Percentiles rank a stretch among this genome's conserved stretches.
Evolutionary conservation across 2,888 invertebrate genomes (phyloP).

Genomic region (Capitulum mitella): DNA sequence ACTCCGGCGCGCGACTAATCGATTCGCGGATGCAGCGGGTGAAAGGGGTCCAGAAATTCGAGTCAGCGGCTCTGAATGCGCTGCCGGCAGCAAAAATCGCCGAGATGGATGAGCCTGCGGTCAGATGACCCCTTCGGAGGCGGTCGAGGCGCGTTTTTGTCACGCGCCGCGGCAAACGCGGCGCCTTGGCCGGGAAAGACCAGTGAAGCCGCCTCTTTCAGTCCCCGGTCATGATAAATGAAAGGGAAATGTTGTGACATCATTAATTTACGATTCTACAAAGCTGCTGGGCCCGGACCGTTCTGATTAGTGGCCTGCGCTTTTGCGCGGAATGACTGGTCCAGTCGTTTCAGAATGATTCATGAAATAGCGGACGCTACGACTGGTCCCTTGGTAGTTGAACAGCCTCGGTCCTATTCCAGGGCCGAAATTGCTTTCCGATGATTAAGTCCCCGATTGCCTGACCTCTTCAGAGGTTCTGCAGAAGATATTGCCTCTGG

Average conservation of each 20-base stretch:
- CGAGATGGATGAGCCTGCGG: not conserved
- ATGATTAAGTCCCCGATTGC: not conserved
- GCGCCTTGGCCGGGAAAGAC: not conserved
- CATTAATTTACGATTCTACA: not conserved
- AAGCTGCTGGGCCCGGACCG: not conserved
- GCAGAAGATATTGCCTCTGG: too few species aligned
- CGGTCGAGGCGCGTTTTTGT: not conserved
- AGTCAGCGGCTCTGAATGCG: not conserved
- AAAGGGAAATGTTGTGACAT: conserved; percentile 10
- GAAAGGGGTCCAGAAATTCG: conserved; percentile 13
- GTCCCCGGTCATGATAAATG: not conserved
- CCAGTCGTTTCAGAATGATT: not conserved
- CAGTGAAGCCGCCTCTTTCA: not conserved
- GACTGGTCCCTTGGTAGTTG: too few species aligned
- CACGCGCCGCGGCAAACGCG: not conserved
- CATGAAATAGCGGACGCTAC: too few species aligned
- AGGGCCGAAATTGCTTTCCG: not conserved
- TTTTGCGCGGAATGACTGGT: not conserved
- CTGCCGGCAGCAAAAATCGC: not conserved
- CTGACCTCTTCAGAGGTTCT: too few species aligned
- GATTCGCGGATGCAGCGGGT: not conserved
- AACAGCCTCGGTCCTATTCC: not conserved
- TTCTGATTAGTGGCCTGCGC: not conserved
- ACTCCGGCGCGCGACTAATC: not conserved
- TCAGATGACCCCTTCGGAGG: not conserved